Evolutionary conservation across 2,797 vertebrate species (phyloP).

Genomic region (Cheirogaleus major): DNA sequence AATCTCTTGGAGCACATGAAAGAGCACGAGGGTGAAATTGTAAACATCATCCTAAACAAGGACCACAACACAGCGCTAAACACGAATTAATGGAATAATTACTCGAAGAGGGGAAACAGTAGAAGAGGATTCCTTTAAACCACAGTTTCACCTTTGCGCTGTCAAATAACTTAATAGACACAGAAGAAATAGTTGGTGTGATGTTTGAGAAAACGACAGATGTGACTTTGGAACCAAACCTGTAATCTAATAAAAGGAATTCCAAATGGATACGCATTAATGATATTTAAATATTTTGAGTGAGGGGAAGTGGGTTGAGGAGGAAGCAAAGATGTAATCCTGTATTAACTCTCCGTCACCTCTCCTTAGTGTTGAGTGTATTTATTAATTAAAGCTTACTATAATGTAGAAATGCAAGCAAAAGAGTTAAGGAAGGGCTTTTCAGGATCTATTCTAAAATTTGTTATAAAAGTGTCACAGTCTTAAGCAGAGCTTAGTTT

Average conservation of each 20-base stretch:
- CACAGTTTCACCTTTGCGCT: slow-evolving; percentile 59
- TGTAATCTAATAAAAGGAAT: slow-evolving; percentile 71
- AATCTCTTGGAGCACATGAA: slow-evolving; percentile 93
- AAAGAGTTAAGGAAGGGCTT: slow-evolving; percentile 18
- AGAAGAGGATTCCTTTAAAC: slow-evolving; percentile 32
- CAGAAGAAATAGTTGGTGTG: slow-evolving; percentile 54
- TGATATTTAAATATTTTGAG: slow-evolving; percentile 47
- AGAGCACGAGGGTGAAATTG: slow-evolving; percentile 96
- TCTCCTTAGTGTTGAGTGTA: slow-evolving; percentile 66
- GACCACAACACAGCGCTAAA: slow-evolving; percentile 86
- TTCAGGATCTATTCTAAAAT: not conserved
- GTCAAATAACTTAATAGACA: slow-evolving; percentile 69
- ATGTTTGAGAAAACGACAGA: slow-evolving; percentile 11
- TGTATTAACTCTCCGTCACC: slow-evolving; percentile 54
- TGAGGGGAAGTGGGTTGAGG: not conserved
- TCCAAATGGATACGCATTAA: slow-evolving; percentile 48
- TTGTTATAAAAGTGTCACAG: not conserved
- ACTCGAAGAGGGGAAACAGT: slow-evolving; percentile 13
- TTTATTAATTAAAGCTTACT: slow-evolving; percentile 73
- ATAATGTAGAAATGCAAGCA: slow-evolving; percentile 40
- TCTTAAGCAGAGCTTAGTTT: not conserved
- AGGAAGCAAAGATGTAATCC: slow-evolving; percentile 36
- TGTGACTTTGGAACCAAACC: slow-evolving; percentile 66
- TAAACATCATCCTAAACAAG: slow-evolving; percentile 98
- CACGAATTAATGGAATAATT: slow-evolving; percentile 72